Conservation (phyloP, 2,797 vertebrate genomes). For the Neosilurus mollespiculum region DNA sequence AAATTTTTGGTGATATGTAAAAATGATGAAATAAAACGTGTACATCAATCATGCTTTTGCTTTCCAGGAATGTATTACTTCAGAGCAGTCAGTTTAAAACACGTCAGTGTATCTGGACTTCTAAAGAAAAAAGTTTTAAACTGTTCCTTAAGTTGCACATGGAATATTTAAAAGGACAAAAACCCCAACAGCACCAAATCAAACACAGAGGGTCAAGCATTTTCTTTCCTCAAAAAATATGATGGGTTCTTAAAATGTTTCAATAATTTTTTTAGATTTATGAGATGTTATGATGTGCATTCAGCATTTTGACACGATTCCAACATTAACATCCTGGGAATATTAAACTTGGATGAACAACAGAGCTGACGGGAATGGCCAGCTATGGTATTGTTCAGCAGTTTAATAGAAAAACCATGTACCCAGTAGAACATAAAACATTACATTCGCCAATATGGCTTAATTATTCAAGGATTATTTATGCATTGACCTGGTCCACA, state of each 20-base stretch:
- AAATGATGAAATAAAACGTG: no score
- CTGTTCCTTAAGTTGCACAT: not conserved
- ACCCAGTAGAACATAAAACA: conserved; percentile 39
- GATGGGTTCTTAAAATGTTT: conserved; percentile 49
- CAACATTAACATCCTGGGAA: conserved; percentile 57
- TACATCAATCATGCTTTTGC: no score
- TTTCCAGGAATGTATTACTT: conserved; percentile 6
- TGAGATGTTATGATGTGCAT: conserved; percentile 51
- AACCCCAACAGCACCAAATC: conserved; percentile 10
- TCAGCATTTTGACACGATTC: conserved; percentile 39
- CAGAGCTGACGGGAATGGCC: conserved; percentile 39
- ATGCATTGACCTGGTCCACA: conserved; percentile 5
- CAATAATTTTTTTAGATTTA: conserved; percentile 55
- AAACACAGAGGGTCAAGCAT: conserved; percentile 11
- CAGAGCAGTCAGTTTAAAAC: conserved; percentile 13
- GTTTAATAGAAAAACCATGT: conserved; percentile 48
- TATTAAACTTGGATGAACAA: conserved; percentile 56
- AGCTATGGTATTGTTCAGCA: conserved; percentile 50
- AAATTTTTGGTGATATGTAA: no score
- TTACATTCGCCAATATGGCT: conserved; percentile 42
- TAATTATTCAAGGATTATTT: conserved; percentile 43
- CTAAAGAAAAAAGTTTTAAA: conserved; percentile 20
- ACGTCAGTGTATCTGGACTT: conserved; percentile 15
- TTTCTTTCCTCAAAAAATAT: conserved; percentile 30
- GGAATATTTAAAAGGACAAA: conserved; percentile 6